phyloP scores from a whole-genome alignment of 2,113 vertebrate species.

The Ictalurus punctatus region DNA sequence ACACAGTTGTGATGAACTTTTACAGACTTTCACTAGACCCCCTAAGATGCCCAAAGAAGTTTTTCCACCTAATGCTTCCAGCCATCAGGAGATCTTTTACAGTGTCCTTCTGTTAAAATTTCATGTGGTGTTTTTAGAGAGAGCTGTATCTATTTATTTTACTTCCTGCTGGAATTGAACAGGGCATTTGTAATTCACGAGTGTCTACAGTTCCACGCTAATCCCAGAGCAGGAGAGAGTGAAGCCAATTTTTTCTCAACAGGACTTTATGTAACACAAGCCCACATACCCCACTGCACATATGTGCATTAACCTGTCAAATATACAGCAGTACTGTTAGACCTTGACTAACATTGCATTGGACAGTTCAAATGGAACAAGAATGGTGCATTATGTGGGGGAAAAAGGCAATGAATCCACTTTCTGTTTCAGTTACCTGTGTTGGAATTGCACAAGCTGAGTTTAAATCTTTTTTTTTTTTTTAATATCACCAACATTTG shows the following conservation, averaged over 20 bases:
- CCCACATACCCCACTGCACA: conserved; percentile 11
- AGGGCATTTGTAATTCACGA: conserved; percentile 49
- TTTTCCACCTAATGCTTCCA: conserved; percentile 24
- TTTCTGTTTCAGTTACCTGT: conserved; percentile 1
- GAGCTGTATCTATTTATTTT: conserved; percentile 55
- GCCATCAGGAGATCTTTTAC: conserved; percentile 36
- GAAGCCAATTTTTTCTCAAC: conserved; percentile 48
- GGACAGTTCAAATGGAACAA: conserved; percentile 24
- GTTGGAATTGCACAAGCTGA: conserved; percentile 6
- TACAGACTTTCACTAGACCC: conserved; percentile 1
- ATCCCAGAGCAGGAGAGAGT: conserved; percentile 39
- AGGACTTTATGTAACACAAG: conserved; percentile 45
- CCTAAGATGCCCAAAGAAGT: conserved; percentile 1
- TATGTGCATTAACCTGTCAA: conserved; percentile 31
- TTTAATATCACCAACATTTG: neutral
- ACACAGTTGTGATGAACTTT: neutral
- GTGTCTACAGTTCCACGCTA: conserved; percentile 40
- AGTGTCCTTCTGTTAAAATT: conserved; percentile 44
- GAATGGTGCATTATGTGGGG: neutral
- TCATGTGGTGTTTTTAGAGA: conserved; percentile 50
- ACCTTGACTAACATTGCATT: neutral
- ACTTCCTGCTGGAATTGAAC: conserved; percentile 48
- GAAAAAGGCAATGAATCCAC: neutral
- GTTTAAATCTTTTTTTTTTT: neutral
- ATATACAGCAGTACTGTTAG: conserved; percentile 15